Percentiles rank a stretch among this genome's conserved stretches.
phyloP scores from a whole-genome alignment of 2,113 vertebrate species.

The Lophotis ruficrista region DNA sequence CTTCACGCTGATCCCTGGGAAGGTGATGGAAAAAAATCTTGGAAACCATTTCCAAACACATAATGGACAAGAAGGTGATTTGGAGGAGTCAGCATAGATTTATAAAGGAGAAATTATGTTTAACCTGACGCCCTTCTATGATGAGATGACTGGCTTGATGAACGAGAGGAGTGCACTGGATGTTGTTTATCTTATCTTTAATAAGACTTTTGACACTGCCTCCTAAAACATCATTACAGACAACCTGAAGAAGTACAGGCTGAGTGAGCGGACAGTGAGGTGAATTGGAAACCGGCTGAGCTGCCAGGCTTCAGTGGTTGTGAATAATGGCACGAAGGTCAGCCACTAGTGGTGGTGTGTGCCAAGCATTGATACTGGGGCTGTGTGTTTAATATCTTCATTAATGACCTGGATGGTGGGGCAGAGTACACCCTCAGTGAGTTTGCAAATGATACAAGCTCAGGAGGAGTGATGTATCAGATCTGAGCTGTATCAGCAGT shows the following conservation, averaged over 20 bases:
- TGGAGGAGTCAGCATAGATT: background rate
- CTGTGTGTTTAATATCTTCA: background rate
- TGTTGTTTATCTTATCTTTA: background rate
- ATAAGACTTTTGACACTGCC: background rate
- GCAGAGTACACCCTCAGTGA: background rate
- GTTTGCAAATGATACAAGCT: background rate
- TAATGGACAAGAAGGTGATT: background rate
- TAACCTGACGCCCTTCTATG: background rate
- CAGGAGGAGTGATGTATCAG: background rate
- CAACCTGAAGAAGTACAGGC: background rate
- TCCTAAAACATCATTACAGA: background rate
- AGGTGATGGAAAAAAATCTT: background rate
- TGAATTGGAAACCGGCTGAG: background rate
- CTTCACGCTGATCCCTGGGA: background rate
- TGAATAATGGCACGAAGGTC: fast-evolving
- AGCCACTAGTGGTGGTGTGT: background rate
- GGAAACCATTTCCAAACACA: background rate
- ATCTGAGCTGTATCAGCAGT: too few species aligned
- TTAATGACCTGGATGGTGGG: background rate
- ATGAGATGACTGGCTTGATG: background rate
- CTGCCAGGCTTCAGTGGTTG: background rate
- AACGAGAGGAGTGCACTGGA: background rate
- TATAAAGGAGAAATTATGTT: background rate
- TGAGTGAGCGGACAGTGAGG: background rate
- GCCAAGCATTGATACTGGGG: background rate